Percentiles rank a stretch among this genome's conserved stretches.
These are phyloP conservation scores for Menura novaehollandiae DNA, from an alignment of 2,113 vertebrate genomes.

Conservation along the genomic window DNA sequence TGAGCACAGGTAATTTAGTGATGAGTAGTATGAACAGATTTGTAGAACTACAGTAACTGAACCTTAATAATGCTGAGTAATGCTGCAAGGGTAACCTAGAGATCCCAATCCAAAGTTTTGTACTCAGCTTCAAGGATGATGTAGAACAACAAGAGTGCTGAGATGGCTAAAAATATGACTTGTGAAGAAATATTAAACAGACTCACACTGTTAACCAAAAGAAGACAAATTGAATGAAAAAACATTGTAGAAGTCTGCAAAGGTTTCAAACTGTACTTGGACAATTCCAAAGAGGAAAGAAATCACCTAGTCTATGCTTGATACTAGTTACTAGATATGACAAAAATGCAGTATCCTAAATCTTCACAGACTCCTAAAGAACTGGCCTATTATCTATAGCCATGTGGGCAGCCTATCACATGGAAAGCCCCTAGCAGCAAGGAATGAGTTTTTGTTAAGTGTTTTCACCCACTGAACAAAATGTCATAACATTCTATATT, in stretches of 20 bases:
- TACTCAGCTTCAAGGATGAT: neutral
- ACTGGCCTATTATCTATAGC: neutral
- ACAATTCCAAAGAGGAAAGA: neutral
- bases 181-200: neutral
- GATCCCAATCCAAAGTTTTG: neutral
- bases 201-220: neutral
- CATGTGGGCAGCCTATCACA: neutral
- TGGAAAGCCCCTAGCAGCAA: neutral
- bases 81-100: neutral
- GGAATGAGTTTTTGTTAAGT: neutral
- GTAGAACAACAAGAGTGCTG: neutral
- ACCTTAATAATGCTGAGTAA: neutral
- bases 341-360: neutral
- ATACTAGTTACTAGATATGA: neutral
- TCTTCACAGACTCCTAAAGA: neutral
- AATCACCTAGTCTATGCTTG: neutral
- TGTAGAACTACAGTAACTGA: neutral
- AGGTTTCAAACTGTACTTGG: neutral
- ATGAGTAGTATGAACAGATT: neutral
- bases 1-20: neutral
- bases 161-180: neutral
- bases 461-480: neutral
- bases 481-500: neutral
- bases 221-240: neutral
- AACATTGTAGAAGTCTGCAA: neutral